Evolutionary conservation across 2,797 vertebrate genomes (phyloP).

Genomic region (Halcyon chelicuti): DNA sequence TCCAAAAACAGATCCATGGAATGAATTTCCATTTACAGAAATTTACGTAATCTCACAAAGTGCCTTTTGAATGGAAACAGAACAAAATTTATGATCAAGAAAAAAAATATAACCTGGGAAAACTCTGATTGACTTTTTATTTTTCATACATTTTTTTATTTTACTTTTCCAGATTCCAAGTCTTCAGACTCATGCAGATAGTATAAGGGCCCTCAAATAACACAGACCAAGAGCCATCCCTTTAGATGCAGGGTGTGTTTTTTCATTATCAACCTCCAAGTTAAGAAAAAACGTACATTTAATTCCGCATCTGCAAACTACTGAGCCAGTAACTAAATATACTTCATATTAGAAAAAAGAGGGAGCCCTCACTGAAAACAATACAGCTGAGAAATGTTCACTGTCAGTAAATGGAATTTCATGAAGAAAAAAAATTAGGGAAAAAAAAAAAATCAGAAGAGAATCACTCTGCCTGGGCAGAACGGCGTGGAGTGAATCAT

Average conservation of each 20-base stretch:
- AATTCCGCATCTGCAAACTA: background rate
- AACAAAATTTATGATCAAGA: background rate
- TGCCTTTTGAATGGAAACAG: background rate
- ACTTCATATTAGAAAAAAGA: rapidly evolving
- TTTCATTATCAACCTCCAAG: background rate
- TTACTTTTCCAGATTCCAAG: background rate
- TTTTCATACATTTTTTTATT: background rate
- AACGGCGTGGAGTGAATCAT: constrained; percentile 27
- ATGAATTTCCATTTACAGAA: background rate
- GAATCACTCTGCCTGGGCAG: constrained; percentile 11
- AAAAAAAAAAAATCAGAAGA: background rate
- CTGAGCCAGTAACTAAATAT: background rate
- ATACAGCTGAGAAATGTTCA: background rate
- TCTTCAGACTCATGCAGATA: background rate
- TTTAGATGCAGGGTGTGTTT: background rate
- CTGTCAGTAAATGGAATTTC: background rate
- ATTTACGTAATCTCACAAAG: background rate
- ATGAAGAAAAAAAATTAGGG: rapidly evolving
- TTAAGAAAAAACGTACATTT: background rate
- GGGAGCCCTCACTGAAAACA: background rate
- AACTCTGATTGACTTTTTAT: background rate
- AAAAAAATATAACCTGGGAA: background rate
- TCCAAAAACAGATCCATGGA: background rate
- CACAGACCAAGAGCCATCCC: background rate
- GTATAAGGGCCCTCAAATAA: background rate